A percentile compares a stretch with the other conserved stretches of the same genome.
Conservation (phyloP, 2,888 invertebrate genomes). For the Ormyrus pomaceus region DNA sequence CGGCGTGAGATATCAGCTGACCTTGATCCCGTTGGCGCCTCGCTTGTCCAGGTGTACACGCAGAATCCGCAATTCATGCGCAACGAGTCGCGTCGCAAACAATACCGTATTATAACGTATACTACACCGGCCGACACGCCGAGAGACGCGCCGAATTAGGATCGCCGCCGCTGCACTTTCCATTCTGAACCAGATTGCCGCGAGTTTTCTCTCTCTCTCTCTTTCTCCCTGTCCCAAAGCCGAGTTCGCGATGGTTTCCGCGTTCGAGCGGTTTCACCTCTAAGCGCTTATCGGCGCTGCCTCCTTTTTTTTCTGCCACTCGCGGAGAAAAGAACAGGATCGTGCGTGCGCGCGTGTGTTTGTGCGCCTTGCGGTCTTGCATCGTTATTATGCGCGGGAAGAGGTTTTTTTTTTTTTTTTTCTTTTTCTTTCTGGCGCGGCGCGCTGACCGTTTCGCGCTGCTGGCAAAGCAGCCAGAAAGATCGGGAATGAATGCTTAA, state of each 20-base stretch:
- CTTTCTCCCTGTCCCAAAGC: not conserved
- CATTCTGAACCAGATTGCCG: constrained; percentile 65
- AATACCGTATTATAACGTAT: constrained; percentile 10
- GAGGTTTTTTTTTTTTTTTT: no score
- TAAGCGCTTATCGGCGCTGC: not conserved
- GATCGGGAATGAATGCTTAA: no score
- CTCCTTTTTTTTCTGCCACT: not conserved
- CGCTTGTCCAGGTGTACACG: not conserved
- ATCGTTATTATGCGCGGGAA: no score
- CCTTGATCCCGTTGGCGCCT: constrained; percentile 47
- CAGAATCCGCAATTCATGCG: constrained; percentile 33
- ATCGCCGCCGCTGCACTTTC: constrained; percentile 61
- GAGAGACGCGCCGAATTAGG: constrained; percentile 59
- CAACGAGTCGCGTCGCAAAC: constrained; percentile 27
- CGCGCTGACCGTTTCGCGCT: no score
- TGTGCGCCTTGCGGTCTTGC: not conserved
- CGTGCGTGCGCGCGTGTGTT: not conserved
- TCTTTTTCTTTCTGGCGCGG: no score
- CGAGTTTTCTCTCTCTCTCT: constrained; percentile 15
- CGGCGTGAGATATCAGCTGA: constrained; percentile 38
- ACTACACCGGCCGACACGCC: constrained; percentile 1
- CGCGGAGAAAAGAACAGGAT: not conserved
- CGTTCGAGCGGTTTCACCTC: not conserved
- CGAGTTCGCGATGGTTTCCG: not conserved
- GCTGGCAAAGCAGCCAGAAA: no score